Percentiles rank a stretch among this genome's conserved stretches.
phyloP scores from a whole-genome alignment of 2,797 vertebrate species.

The Spea hammondii region DNA sequence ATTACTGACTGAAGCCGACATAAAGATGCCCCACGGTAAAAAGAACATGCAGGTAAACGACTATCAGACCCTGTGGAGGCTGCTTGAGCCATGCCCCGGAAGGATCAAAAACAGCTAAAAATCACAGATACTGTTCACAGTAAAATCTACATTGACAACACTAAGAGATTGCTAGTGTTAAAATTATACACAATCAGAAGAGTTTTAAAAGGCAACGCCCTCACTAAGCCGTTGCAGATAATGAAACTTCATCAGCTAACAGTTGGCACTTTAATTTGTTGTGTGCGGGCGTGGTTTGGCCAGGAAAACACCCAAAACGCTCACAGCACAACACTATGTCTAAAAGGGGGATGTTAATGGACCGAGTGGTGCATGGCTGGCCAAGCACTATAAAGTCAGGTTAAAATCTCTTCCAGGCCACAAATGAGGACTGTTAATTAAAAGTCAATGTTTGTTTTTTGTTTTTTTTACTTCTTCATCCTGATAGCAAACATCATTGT shows the following conservation, averaged over 20 bases:
- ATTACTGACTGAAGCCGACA: constrained; percentile 87
- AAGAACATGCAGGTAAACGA: constrained; percentile 85
- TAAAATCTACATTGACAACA: constrained; percentile 90
- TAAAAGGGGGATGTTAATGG: constrained; percentile 87
- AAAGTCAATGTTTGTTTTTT: not conserved
- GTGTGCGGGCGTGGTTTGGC: constrained; percentile 56
- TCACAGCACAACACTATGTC: constrained; percentile 85
- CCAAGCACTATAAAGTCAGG: constrained; percentile 74
- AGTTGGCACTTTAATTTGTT: constrained; percentile 86
- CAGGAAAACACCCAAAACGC: constrained; percentile 87
- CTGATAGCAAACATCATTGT: constrained; percentile 6
- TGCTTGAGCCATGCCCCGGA: constrained; percentile 83
- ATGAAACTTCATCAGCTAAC: constrained; percentile 87
- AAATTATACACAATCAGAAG: constrained; percentile 89
- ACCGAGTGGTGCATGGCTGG: constrained; percentile 85
- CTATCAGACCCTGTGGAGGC: constrained; percentile 84
- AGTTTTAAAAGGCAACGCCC: constrained; percentile 87
- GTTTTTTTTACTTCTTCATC: not conserved
- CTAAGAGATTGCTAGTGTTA: constrained; percentile 88
- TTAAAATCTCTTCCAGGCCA: constrained; percentile 70
- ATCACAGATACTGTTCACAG: constrained; percentile 87
- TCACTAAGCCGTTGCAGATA: constrained; percentile 85
- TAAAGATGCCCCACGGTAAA: constrained; percentile 83
- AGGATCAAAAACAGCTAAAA: constrained; percentile 81
- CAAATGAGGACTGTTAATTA: constrained; percentile 52